A percentile compares a stretch with the other conserved stretches of the same genome.
Evolutionary conservation across 1,140 invertebrate genomes (phyloP).

Genomic region (Bradynema listronoti): DNA sequence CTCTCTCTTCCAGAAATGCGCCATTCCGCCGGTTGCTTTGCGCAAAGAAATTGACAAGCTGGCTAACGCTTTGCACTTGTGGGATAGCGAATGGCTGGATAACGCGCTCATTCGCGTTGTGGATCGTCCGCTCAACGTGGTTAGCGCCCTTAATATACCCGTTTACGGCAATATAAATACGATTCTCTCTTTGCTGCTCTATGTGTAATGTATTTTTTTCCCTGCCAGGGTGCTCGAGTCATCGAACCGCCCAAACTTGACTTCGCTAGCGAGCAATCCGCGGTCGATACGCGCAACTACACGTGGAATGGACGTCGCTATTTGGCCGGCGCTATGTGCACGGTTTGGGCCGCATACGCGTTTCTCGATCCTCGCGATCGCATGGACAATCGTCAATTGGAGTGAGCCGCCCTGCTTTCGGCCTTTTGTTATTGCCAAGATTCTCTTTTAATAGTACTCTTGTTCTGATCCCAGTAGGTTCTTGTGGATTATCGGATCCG

Average conservation of each 20-base stretch:
- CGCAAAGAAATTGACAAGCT: slow-evolving; percentile 3
- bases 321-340: background rate
- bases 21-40: slow-evolving; percentile 3
- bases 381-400: too few relatives aligned
- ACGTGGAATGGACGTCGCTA: background rate
- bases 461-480: too few relatives aligned
- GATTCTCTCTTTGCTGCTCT: background rate
- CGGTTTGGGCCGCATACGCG: background rate
- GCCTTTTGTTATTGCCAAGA: too few relatives aligned
- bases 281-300: background rate
- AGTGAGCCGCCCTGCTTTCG: too few relatives aligned
- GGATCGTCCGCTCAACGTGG: background rate
- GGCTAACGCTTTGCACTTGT: slow-evolving; percentile 4
- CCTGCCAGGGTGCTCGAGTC: background rate
- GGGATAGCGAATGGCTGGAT: background rate
- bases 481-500: too few relatives aligned
- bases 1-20: too few relatives aligned
- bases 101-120: slow-evolving; percentile 1
- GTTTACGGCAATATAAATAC: background rate
- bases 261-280: background rate
- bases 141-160: background rate
- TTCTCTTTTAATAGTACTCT: too few relatives aligned
- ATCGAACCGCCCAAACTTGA: background rate
- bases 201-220: background rate
- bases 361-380: slow-evolving; percentile 1